Evolutionary conservation across 1,140 invertebrate species (phyloP), one percentile per base, ranked within the genome.

Genomic region (Oppia nitens): DNA sequence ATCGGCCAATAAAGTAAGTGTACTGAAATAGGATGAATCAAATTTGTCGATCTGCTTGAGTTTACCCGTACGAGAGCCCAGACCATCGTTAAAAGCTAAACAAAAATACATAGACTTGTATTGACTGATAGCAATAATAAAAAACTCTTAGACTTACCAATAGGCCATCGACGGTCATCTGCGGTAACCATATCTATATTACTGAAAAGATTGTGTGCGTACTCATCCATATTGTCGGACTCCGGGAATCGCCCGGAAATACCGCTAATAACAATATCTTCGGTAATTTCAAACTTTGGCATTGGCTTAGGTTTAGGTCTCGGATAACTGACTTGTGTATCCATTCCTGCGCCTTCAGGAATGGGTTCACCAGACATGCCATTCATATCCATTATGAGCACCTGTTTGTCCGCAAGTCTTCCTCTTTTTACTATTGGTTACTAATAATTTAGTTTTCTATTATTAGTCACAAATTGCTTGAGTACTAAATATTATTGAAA

Each of bases 231-330:
- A 66, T 79, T 83, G 53, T 82, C 77, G 40, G 84, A 89, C 68
- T 94, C 85, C 0, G 92, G 91, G 59, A 93, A 77, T 62, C 89
- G 81, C 55, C 87, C 87, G 32, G 87, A 89, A 66, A 95, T 79
- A 40, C 92, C 92, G 53, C 81, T 80, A 62, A 95, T 85, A 53
- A 90, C 87, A 59, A 95, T 78, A 49, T 91, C 87, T 55, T 88
- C 83, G 1, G n/a, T 54, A 9, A 54, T 17, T 20, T 56, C 32
- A 17, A 40, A 40, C 17, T 17, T 40, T 6, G 32, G 32, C 32
- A 40, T 40, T 40, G 32, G 32, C 32, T 40, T 40, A 9, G 32
- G 32, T 40, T 40, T 17, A 40, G 32, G 32, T 40, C 32, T 6
- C 6, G 32, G 32, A 40, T 40, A 40, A 17, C 32, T 40, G 32